Evolutionary conservation across 2,113 vertebrate species (phyloP), one percentile per base, ranked within the genome.

Genomic region (Loxodonta africana): DNA sequence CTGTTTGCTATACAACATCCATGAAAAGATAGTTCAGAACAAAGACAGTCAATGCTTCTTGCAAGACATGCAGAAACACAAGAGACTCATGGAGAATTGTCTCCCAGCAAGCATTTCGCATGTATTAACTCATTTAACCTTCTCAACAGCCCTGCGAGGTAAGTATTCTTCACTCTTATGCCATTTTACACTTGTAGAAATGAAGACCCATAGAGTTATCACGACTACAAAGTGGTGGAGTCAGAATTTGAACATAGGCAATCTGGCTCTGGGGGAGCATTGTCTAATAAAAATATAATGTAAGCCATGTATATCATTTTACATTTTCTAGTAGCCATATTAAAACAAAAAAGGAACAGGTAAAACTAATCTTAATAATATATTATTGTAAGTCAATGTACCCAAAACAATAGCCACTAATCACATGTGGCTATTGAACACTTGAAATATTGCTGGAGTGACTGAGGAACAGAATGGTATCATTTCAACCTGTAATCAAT

Each of bases 261-360:
- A 18, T 28, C 0, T 44, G 15, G 18, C 51, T 57, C 53, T 41
- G 14, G 10, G 65, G 48, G 41, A n/a, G 28, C 30, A 23, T 2
- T 8, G 21, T 89, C 76, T 65, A n/a, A 71, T 1, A 21, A 25
- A 46, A 90, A 92, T 23, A 37, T 30, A 51, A 78, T 5, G 2
- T 57, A 62, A 90, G 25, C 57, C 14, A 25, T 15, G 4, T 26
- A 57, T 7, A 25, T 74, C 30, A 74, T 84, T 84, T 63, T n/a
- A 91, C 73, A 85, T 6, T 44, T 82, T 90, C 65, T 73, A 77
- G 74, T 71, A 28, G 67, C 33, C 67, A 86, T 33, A 76, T 48
- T 48, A 48, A 90, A 91, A 69, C 12, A 71, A 83, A 96, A 95
- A 90, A 63, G 41, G 51, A 96, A 69, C 30, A 84, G 15, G 37